These are phyloP conservation scores for Pygocentrus nattereri DNA, from an alignment of 2,797 vertebrate species.

Conservation along the genomic window DNA sequence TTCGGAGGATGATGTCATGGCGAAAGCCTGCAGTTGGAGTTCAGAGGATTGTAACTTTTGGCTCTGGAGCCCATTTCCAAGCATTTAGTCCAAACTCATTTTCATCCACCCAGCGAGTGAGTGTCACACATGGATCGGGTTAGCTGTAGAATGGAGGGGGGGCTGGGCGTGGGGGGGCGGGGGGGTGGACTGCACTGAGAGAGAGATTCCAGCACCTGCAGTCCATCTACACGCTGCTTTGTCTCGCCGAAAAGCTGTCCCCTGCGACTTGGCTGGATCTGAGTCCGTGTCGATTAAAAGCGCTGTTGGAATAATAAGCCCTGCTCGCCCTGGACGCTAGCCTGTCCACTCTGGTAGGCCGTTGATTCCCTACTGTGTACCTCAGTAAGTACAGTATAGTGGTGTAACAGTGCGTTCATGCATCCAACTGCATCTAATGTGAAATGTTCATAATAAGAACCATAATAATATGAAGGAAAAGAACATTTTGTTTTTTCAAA, in stretches of 20 bases:
- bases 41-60: slow-evolving; percentile 60
- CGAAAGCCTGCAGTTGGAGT: slow-evolving; percentile 56
- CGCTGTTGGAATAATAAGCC: slow-evolving; percentile 38
- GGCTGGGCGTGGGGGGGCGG: background rate
- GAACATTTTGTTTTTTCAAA: too few species aligned
- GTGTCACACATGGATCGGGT: slow-evolving; percentile 59
- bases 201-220: slow-evolving; percentile 47
- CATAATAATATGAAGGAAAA: too few species aligned
- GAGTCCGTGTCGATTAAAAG: slow-evolving; percentile 49
- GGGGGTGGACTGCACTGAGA: background rate
- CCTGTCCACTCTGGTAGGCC: slow-evolving; percentile 2
- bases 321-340: slow-evolving; percentile 15
- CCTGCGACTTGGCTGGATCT: slow-evolving; percentile 26
- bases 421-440: too few species aligned
- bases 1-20: slow-evolving; percentile 60
- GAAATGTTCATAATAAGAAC: too few species aligned
- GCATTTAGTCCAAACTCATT: slow-evolving; percentile 55
- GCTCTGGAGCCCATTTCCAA: slow-evolving; percentile 57
- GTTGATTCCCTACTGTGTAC: background rate
- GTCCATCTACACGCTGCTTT: slow-evolving; percentile 45
- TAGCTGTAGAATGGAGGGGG: slow-evolving; percentile 48
- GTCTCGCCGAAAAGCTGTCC: slow-evolving; percentile 34
- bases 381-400: background rate
- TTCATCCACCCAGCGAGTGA: slow-evolving; percentile 50
- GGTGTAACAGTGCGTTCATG: background rate